phyloP scores from a whole-genome alignment of 2,797 vertebrate genomes.

The Pristis pectinata region DNA sequence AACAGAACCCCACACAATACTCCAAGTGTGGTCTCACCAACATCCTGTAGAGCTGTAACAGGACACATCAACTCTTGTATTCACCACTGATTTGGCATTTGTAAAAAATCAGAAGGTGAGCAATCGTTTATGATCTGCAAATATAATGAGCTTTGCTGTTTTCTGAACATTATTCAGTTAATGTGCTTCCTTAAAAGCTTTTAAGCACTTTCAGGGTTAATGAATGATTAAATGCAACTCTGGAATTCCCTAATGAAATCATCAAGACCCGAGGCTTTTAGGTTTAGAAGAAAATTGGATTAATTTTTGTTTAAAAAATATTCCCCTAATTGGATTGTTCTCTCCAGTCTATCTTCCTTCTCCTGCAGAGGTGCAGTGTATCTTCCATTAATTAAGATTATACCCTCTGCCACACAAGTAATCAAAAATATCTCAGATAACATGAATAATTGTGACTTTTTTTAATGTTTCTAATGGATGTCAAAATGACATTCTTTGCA shows the following conservation, averaged over 20 bases:
- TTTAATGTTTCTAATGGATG: not conserved
- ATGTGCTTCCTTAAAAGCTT: not conserved
- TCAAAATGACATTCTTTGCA: not conserved
- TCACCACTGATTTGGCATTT: not conserved
- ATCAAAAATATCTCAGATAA: not conserved
- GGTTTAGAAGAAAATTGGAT: not conserved
- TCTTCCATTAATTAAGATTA: not conserved
- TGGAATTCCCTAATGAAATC: not conserved
- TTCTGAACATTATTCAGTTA: not conserved
- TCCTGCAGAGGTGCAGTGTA: not conserved
- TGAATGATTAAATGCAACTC: not conserved
- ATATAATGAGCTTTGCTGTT: not conserved
- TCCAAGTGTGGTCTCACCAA: no score
- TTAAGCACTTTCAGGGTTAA: not conserved
- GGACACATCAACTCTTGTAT: no score
- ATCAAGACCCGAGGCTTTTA: not conserved
- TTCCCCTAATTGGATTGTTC: constrained; percentile 11
- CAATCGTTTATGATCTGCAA: not conserved
- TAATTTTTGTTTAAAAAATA: not conserved
- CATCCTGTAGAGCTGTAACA: no score
- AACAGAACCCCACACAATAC: no score
- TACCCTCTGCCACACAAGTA: no score
- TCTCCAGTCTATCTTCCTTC: not conserved
- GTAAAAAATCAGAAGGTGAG: not conserved
- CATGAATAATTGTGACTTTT: not conserved